Evolutionary conservation across 2,113 vertebrate species (phyloP).

Genomic region (Neoarius graeffei): DNA sequence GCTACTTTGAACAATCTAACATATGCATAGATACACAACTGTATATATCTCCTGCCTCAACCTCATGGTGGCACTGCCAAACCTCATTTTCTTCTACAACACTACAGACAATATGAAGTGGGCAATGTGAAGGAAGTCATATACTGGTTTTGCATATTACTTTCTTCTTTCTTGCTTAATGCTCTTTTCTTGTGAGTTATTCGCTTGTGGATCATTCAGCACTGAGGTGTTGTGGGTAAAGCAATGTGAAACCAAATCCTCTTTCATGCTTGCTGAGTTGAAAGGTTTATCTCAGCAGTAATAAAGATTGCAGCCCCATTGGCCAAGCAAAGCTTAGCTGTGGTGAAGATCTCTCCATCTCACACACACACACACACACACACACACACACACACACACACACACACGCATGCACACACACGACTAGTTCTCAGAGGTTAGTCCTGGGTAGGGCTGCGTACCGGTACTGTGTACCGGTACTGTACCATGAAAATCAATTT

Average conservation of each 20-base stretch:
- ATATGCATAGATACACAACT: too few relatives aligned
- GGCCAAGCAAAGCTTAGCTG: constrained; percentile 83
- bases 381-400: neutral
- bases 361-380: neutral
- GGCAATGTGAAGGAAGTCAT: constrained; percentile 55
- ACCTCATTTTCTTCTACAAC: constrained; percentile 62
- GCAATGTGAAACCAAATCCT: constrained; percentile 30
- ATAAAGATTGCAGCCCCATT: constrained; percentile 53
- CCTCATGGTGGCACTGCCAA: constrained; percentile 74
- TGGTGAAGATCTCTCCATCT: constrained; percentile 62
- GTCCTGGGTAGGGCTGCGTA: too few relatives aligned
- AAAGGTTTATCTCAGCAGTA: constrained; percentile 80
- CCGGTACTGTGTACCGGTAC: too few relatives aligned
- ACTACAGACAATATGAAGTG: constrained; percentile 43
- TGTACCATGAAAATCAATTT: too few relatives aligned
- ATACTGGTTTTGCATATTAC: constrained; percentile 23
- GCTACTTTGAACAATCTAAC: too few relatives aligned
- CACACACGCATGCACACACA: neutral
- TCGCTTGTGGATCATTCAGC: constrained; percentile 2
- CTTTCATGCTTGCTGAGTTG: constrained; percentile 66
- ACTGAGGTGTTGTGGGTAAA: neutral
- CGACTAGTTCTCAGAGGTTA: neutral
- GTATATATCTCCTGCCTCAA: constrained; percentile 61
- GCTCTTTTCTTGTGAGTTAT: constrained; percentile 47
- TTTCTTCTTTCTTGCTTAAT: constrained; percentile 7